A percentile compares a stretch with the other conserved stretches of the same genome.
phyloP scores from a whole-genome alignment of 2,113 vertebrate genomes.

The Mormyrus iriodes region DNA sequence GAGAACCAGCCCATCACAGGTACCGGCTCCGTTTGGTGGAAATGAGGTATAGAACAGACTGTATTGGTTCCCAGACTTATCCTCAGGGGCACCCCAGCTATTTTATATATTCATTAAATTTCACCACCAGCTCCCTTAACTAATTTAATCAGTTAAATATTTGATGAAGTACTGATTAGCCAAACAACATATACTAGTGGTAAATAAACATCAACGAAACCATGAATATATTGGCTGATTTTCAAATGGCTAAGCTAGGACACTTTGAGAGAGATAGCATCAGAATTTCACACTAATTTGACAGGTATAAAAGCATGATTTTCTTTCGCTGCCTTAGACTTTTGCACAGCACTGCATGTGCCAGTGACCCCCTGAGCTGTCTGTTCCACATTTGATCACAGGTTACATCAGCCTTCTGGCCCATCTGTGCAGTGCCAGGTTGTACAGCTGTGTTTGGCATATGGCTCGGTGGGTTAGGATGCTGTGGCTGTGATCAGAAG shows the following conservation, averaged over 20 bases:
- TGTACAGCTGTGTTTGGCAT: neutral
- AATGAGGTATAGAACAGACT: no score
- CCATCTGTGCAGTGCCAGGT: neutral
- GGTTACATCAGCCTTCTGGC: neutral
- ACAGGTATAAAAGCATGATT: neutral
- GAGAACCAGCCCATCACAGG: no score
- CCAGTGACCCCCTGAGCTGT: neutral
- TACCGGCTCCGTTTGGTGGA: no score
- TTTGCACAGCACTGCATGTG: neutral
- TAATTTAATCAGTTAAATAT: no score
- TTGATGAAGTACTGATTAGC: no score
- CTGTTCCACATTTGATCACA: neutral
- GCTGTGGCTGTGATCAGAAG: neutral
- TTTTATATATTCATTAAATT: no score
- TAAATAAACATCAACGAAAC: neutral
- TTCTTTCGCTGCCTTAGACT: neutral
- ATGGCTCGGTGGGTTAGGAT: neutral
- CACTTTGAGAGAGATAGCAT: neutral
- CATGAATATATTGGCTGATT: neutral
- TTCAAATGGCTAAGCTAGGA: neutral
- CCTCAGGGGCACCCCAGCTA: no score
- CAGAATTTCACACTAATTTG: neutral
- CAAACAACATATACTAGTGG: neutral
- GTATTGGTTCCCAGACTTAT: no score
- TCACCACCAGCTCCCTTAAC: no score